phyloP scores from a whole-genome alignment of 2,113 vertebrate species.

The Bostrychus sinensis region DNA sequence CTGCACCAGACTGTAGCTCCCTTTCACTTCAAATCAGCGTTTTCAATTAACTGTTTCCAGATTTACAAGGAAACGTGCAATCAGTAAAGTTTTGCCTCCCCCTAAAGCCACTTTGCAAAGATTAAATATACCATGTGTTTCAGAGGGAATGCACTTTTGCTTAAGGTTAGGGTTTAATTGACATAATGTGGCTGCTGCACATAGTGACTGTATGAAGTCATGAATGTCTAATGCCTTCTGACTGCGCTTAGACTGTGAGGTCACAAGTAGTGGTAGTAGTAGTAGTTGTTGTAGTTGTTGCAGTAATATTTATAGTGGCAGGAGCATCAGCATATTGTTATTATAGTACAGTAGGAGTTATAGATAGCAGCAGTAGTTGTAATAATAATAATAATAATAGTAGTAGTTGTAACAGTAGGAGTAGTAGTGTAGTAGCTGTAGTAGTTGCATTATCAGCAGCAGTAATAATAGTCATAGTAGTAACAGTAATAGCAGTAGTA shows the following conservation, averaged over 20 bases:
- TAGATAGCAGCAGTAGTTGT: no score
- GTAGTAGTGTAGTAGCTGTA: no score
- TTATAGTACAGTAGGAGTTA: no score
- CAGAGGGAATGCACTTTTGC: conserved; percentile 50
- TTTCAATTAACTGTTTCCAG: conserved; percentile 50
- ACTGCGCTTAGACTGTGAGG: conserved; percentile 27
- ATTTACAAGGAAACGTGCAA: conserved; percentile 51
- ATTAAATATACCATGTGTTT: conserved; percentile 44
- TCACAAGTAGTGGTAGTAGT: no score
- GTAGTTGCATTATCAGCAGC: no score
- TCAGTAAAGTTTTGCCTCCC: conserved; percentile 45
- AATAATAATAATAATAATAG: no score
- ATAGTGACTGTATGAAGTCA: not conserved
- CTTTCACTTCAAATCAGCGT: conserved; percentile 39
- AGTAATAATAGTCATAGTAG: no score
- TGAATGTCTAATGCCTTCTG: conserved; percentile 18
- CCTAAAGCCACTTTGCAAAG: conserved; percentile 24
- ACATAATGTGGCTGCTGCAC: conserved; percentile 8
- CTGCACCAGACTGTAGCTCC: conserved; percentile 21
- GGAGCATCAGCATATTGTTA: no score
- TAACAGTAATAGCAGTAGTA: no score
- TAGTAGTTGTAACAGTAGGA: no score
- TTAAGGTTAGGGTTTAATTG: conserved; percentile 27
- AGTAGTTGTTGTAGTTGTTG: no score
- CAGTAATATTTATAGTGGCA: no score